Evolutionary conservation across 1,140 invertebrate species (phyloP).

Genomic region (Anadara kagoshimensis): DNA sequence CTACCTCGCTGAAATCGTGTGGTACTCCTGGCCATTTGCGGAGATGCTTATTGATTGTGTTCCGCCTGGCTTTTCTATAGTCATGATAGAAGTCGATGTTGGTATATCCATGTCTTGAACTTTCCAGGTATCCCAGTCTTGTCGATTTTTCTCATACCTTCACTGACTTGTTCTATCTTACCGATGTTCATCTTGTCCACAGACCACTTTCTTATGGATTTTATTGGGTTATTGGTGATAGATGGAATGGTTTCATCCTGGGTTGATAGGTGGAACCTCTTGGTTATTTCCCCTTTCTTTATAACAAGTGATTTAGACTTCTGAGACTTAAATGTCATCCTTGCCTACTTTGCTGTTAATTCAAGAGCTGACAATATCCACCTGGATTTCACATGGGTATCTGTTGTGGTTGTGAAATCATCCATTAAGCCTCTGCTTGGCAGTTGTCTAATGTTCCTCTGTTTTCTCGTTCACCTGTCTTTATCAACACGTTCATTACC

Average conservation of each 20-base stretch:
- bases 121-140: constrained; percentile 31
- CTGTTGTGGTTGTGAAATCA: constrained; percentile 12
- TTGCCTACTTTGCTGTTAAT: constrained; percentile 25
- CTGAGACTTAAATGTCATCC: constrained; percentile 18
- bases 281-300: constrained; percentile 22
- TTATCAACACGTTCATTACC: constrained; percentile 20
- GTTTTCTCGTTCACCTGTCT: constrained; percentile 21
- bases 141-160: constrained; percentile 32
- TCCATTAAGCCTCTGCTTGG: constrained; percentile 23
- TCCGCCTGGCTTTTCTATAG: too few relatives aligned
- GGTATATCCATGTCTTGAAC: constrained; percentile 38
- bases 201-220: constrained; percentile 27
- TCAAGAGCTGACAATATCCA: constrained; percentile 18
- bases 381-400: too few relatives aligned
- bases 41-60: too few relatives aligned
- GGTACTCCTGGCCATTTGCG: too few relatives aligned
- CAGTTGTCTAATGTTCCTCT: constrained; percentile 12
- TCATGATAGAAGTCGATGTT: constrained; percentile 23
- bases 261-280: not conserved
- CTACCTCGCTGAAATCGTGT: too few relatives aligned
- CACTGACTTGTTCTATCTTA: constrained; percentile 7
- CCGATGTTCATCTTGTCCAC: constrained; percentile 11
- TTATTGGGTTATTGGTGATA: constrained; percentile 15
- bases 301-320: constrained; percentile 24
- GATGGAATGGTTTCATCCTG: constrained; percentile 23